Percentiles rank a stretch among this genome's conserved stretches.
Evolutionary conservation across 2,797 vertebrate species (phyloP).

Genomic region (Coregonus sp.): DNA sequence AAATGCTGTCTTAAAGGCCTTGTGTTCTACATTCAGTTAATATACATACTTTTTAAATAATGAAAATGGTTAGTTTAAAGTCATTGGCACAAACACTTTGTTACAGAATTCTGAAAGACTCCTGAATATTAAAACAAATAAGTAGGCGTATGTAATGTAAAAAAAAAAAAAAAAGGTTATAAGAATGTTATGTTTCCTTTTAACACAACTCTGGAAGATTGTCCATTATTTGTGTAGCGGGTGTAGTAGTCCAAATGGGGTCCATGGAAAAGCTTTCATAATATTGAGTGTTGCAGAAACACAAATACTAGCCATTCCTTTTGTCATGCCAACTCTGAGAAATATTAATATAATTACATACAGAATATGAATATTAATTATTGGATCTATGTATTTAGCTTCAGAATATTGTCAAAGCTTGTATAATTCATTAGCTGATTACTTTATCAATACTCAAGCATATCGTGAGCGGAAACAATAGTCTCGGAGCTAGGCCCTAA

Average conservation of each 20-base stretch:
- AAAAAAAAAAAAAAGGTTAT: neutral
- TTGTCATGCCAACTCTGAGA: no score
- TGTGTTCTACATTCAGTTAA: neutral
- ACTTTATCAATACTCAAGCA: no score
- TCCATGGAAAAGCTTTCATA: no score
- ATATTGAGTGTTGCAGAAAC: no score
- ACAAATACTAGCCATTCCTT: no score
- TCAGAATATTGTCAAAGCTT: no score
- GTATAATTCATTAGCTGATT: no score
- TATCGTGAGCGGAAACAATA: no score
- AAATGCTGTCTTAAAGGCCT: neutral
- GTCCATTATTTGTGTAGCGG: neutral
- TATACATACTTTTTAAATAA: conserved; percentile 12
- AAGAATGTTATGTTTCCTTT: conserved; percentile 63
- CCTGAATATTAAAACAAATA: neutral
- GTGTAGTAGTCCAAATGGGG: no score
- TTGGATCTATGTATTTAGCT: neutral
- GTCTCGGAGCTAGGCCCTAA: no score
- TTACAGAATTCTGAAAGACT: conserved; percentile 72
- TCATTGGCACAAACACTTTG: conserved; percentile 80
- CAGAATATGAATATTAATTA: neutral
- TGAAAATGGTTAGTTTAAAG: conserved; percentile 75
- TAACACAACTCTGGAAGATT: neutral
- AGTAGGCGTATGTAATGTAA: neutral
- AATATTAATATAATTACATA: no score